A percentile compares a stretch with the other conserved stretches of the same genome.
Conservation (phyloP, 2,113 vertebrate species). For the Tragelaphus buxtoni region DNA sequence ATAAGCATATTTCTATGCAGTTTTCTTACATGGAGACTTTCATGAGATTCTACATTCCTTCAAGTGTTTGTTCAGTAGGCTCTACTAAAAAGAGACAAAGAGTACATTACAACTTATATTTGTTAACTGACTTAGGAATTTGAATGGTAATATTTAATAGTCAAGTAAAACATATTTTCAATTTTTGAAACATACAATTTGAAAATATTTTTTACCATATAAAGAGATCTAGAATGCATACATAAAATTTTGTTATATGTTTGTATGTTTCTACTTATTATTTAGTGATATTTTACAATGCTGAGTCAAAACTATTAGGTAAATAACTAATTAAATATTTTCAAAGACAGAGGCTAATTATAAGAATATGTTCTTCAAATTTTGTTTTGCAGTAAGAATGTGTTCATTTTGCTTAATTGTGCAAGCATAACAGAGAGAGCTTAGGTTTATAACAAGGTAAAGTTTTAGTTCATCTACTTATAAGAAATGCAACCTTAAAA, state of each 20-base stretch:
- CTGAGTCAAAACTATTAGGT: background rate
- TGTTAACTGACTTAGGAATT: background rate
- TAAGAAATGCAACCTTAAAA: background rate
- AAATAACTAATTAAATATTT: background rate
- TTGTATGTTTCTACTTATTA: background rate
- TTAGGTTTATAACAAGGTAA: too few relatives aligned
- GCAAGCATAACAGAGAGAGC: too few relatives aligned
- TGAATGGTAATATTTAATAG: background rate
- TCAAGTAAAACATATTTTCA: background rate
- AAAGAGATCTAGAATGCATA: background rate
- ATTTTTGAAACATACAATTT: background rate
- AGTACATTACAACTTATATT: background rate
- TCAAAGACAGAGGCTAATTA: background rate
- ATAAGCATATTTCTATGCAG: too few relatives aligned
- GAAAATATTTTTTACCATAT: background rate
- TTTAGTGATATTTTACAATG: background rate
- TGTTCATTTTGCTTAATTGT: too few relatives aligned
- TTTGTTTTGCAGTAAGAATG: too few relatives aligned
- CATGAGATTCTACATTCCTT: background rate
- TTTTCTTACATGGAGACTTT: too few relatives aligned
- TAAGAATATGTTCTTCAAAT: background rate
- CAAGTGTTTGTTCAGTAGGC: background rate
- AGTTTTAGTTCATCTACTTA: background rate
- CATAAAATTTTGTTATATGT: background rate
- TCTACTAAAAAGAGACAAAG: background rate